These are phyloP conservation scores for Actinostola sp. DNA, from an alignment of 92 coral and sea anemone genomes.

Conservation along the genomic window DNA sequence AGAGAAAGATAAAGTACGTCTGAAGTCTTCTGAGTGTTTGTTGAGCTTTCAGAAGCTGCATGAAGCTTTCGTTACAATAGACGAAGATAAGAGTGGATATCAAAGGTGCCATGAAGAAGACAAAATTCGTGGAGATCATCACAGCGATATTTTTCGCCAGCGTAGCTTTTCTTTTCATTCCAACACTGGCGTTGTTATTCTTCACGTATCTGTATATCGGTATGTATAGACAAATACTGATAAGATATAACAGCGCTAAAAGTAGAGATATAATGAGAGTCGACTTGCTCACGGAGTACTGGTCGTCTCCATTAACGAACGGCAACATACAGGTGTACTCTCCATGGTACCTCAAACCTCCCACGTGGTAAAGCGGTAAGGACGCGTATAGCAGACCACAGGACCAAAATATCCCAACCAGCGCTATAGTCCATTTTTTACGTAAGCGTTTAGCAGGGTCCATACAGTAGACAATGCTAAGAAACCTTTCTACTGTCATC, in stretches of 20 bases:
- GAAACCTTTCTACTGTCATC: slow-evolving; percentile 59
- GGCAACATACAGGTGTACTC: slow-evolving; percentile 70
- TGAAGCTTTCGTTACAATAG: slow-evolving; percentile 16
- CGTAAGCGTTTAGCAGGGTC: slow-evolving; percentile 46
- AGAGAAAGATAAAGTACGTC: slow-evolving; percentile 42
- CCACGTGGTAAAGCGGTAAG: slow-evolving; percentile 49
- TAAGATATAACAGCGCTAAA: slow-evolving; percentile 43
- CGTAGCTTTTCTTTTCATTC: slow-evolving; percentile 61
- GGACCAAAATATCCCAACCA: slow-evolving; percentile 39
- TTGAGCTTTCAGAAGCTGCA: slow-evolving; percentile 13
- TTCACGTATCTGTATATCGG: slow-evolving; percentile 47
- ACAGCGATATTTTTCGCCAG: slow-evolving; percentile 59
- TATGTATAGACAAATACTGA: slow-evolving; percentile 44
- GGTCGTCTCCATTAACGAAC: slow-evolving; percentile 39
- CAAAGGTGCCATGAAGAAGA: slow-evolving; percentile 53
- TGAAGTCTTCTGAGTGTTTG: slow-evolving; percentile 26
- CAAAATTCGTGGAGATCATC: slow-evolving; percentile 59
- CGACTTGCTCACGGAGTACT: slow-evolving; percentile 8
- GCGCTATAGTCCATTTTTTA: slow-evolving; percentile 9
- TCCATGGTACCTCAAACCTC: slow-evolving; percentile 66
- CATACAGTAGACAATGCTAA: slow-evolving; percentile 60
- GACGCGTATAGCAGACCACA: slow-evolving; percentile 40
- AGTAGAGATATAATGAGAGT: slow-evolving; percentile 41
- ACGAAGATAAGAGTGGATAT: slow-evolving; percentile 53
- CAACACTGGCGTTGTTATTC: slow-evolving; percentile 39